Conservation (phyloP, 2,888 invertebrate genomes). For the Chironomus riparius region DNA sequence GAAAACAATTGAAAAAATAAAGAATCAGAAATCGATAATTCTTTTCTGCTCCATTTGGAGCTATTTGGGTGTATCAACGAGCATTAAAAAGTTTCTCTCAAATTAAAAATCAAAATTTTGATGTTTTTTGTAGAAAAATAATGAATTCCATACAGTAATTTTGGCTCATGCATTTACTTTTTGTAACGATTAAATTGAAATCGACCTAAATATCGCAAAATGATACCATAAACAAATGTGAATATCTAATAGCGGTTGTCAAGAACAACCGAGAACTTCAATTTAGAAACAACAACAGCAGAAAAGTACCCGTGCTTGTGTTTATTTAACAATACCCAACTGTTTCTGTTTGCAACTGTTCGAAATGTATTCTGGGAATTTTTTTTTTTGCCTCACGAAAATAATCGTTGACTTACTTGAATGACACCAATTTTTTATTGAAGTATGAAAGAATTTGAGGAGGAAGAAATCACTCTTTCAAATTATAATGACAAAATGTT, state of each 20-base stretch:
- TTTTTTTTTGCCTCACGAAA: background rate
- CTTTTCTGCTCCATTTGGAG: slow-evolving; percentile 20
- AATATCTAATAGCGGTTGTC: background rate
- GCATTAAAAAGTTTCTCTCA: background rate
- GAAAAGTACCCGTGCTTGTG: no score
- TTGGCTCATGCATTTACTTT: background rate
- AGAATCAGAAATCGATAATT: slow-evolving; percentile 1
- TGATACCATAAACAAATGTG: background rate
- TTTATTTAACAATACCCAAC: no score
- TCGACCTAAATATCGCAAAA: slow-evolving; percentile 20
- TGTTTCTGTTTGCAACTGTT: background rate
- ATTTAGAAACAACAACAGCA: background rate
- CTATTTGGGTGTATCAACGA: slow-evolving; percentile 8
- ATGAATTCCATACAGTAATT: background rate
- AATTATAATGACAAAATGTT: no score
- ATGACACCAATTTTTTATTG: background rate
- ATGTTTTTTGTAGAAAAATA: no score
- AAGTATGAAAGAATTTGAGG: no score
- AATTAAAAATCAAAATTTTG: background rate
- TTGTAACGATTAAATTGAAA: background rate
- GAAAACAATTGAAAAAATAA: background rate
- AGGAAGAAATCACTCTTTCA: no score
- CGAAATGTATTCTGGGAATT: background rate
- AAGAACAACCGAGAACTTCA: slow-evolving; percentile 6
- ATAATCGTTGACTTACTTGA: background rate